phyloP scores from a whole-genome alignment of 2,797 vertebrate species.

The Oreortyx pictus region DNA sequence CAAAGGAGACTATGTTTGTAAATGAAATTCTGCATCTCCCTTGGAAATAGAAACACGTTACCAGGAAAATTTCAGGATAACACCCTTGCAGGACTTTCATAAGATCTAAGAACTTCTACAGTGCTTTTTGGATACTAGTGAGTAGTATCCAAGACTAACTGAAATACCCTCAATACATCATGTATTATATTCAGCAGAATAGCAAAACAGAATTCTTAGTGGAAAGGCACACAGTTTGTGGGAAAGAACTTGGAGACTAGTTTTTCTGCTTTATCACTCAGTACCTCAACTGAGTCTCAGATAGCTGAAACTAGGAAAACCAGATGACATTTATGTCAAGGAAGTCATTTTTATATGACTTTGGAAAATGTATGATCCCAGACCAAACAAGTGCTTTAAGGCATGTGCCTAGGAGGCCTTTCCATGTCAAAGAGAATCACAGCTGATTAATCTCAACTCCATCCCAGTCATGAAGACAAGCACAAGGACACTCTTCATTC shows the following conservation, averaged over 20 bases:
- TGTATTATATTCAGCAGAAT: not conserved
- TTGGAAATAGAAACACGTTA: not conserved
- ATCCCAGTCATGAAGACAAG: not conserved
- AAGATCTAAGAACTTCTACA: not conserved
- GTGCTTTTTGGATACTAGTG: not conserved
- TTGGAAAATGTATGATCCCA: not conserved
- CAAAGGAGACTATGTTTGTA: not conserved
- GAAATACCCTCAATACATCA: not conserved
- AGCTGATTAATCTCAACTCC: not conserved
- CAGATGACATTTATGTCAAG: not conserved
- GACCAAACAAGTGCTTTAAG: not conserved
- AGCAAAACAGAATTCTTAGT: not conserved
- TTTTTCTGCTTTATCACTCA: not conserved
- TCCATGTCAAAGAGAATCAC: not conserved
- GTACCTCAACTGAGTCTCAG: not conserved
- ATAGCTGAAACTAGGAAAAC: not conserved
- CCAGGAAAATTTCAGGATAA: not conserved
- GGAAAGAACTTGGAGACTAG: not conserved
- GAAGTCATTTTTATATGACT: not conserved
- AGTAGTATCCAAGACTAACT: not conserved
- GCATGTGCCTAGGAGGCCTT: not conserved
- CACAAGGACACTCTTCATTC: accelerated
- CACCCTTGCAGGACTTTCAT: not conserved
- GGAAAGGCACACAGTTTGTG: not conserved
- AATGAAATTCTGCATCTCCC: not conserved